Base-by-base conservation (phyloP, 2,888 invertebrate species). In the Diplazon laetatorius region DNA sequence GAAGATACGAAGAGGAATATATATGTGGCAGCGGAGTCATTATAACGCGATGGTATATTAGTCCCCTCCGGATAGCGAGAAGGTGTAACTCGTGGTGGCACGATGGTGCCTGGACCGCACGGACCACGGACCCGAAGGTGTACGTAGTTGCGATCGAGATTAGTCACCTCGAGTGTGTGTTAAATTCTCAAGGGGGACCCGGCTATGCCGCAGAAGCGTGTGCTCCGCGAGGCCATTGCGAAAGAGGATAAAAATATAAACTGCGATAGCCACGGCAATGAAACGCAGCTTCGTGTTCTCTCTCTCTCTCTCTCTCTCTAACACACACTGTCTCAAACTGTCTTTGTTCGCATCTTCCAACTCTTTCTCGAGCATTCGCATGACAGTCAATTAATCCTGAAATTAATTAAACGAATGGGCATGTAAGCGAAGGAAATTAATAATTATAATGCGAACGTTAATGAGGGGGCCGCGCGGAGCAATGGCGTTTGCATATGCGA, bases 361-460 rank as follows among this genome's bases (percentile, higher is more conserved):
- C 30, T 30, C 30, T 30, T 6, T 60, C 65, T 74, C 70, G 50
- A 63, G 78, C 72, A 78, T 78, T 80, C 80, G 48, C 62, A 44
- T 78, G 81, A 79, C 82, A 71, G 81, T 80, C 80, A 81, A 83
- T 84, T 83, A 84, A 82, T 83, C 63, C 76, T 10, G 20, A 76
- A 82, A 82, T 85, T 82, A 84, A 83, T 84, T 82, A 82, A 78
- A 55, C 59, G 78, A 75, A 80, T 77, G 73, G 63, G 48, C 76
- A 79, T 78, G 80, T 79, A 80, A 82, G 76, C 75, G 76, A 35
- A 70, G 70, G 72, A 75, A 81, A 84, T 84, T 82, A 82, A 83
- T 83, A 83, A 84, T 82, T 78, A 79, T 81, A 82, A 81, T 80
- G 72, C 75, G 57, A 78, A 71, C 74, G 69, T 60, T 81, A 81